Conservation (phyloP, 2,113 vertebrate species). For the Ciconia boyciana region DNA sequence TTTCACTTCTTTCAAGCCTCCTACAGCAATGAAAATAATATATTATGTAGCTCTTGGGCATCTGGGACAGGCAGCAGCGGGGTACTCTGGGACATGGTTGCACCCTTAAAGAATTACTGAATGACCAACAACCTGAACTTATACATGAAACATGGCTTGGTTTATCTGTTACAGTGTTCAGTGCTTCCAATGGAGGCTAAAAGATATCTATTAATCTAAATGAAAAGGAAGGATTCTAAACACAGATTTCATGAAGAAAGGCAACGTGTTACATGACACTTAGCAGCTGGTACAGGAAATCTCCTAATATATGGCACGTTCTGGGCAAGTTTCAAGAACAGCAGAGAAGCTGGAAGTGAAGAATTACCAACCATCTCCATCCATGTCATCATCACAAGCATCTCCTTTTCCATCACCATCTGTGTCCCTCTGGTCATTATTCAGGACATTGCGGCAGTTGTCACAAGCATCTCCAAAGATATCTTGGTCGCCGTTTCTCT, state of each 20-base stretch:
- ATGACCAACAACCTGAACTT: neutral
- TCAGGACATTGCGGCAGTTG: constrained; percentile 84
- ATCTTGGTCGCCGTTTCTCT: constrained; percentile 91
- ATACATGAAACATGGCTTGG: neutral
- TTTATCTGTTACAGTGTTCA: neutral
- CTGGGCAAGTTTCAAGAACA: neutral
- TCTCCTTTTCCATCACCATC: constrained; percentile 92
- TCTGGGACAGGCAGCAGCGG: neutral
- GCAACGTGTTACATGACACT: neutral
- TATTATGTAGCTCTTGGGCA: neutral
- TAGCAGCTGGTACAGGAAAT: neutral
- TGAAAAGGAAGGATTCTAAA: neutral
- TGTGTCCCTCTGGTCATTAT: constrained; percentile 91
- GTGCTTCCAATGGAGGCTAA: neutral
- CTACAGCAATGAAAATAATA: neutral
- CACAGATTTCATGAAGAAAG: neutral
- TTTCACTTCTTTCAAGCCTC: neutral
- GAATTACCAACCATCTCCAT: constrained; percentile 86
- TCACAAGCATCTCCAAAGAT: constrained; percentile 94
- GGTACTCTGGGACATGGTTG: neutral
- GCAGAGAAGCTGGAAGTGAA: neutral
- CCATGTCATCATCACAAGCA: constrained; percentile 95
- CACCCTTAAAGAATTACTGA: neutral
- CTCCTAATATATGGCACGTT: fast-evolving
- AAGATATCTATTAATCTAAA: neutral